A percentile compares a stretch with the other conserved stretches of the same genome.
phyloP scores from a whole-genome alignment of 53 echinoderm and acorn worm genomes.

The Holothuria leucospilota region DNA sequence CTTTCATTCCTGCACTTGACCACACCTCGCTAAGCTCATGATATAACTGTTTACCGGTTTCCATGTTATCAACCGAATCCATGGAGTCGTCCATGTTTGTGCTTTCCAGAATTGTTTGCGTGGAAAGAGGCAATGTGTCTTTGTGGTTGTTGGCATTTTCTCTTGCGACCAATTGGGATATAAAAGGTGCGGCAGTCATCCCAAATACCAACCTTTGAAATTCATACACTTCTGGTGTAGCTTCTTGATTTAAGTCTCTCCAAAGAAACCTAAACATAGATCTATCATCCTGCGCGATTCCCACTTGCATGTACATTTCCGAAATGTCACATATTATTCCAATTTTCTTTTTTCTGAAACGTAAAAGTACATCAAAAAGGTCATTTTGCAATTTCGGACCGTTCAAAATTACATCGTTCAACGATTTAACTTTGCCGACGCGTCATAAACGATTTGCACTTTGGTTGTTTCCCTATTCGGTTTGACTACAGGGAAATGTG shows the following conservation, averaged over 20 bases:
- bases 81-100: too few relatives aligned
- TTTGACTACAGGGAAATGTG: conserved; percentile 51
- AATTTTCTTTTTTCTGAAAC: conserved; percentile 25
- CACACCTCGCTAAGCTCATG: too few relatives aligned
- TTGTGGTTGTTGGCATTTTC: conserved; percentile 31
- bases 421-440: conserved; percentile 7
- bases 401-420: conserved; percentile 7
- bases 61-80: too few relatives aligned
- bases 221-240: too few relatives aligned
- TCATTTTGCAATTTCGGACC: conserved; percentile 38
- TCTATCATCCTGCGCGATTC: conserved; percentile 2
- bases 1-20: too few relatives aligned
- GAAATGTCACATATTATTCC: conserved; percentile 45
- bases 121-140: conserved; percentile 15
- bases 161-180: conserved; percentile 23
- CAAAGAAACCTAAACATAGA: conserved; percentile 48
- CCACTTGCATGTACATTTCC: conserved; percentile 31
- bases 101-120: conserved; percentile 16
- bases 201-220: conserved; percentile 38
- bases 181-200: too few relatives aligned
- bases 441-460: conserved; percentile 16
- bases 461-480: conserved; percentile 38
- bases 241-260: conserved; percentile 26
- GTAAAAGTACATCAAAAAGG: conserved; percentile 14
- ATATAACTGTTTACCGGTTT: too few relatives aligned